Evolutionary conservation across 2,888 invertebrate species (phyloP).

Genomic region (Callimorpha dominula): DNA sequence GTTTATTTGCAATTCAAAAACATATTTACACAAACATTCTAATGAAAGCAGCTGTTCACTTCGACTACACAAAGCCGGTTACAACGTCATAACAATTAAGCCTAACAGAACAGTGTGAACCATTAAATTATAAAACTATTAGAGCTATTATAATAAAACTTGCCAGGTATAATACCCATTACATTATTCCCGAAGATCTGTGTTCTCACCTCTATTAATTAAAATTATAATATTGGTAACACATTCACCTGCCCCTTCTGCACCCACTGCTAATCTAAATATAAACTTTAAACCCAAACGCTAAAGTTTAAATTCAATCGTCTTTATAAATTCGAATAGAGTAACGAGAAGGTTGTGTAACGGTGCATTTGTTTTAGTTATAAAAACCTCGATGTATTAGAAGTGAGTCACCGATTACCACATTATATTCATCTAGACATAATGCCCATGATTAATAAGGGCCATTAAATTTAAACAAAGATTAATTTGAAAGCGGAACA

Average conservation of each 20-base stretch:
- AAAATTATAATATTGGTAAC: conserved; percentile 71
- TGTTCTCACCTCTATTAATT: conserved; percentile 72
- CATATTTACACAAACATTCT: conserved; percentile 33
- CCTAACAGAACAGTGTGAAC: conserved; percentile 27
- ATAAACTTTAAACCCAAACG: conserved; percentile 39
- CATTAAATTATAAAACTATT: conserved; percentile 37
- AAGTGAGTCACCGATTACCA: conserved; percentile 78
- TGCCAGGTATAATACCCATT: conserved; percentile 43
- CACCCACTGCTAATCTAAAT: conserved; percentile 23
- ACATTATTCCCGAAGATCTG: conserved; percentile 57
- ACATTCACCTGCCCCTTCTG: conserved; percentile 73
- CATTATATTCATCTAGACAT: conserved; percentile 79
- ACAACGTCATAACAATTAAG: conserved; percentile 19
- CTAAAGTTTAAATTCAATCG: conserved; percentile 53
- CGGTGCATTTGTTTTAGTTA: conserved; percentile 80
- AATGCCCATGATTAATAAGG: conserved; percentile 81
- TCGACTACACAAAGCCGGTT: conserved; percentile 8
- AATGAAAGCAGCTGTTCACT: conserved; percentile 36
- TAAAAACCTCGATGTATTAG: conserved; percentile 73
- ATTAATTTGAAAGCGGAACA: conserved; percentile 73
- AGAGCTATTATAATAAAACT: conserved; percentile 46
- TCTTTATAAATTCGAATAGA: conserved; percentile 55
- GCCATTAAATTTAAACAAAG: conserved; percentile 83
- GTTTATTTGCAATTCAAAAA: conserved; percentile 11
- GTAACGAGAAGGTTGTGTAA: conserved; percentile 66